Conservation (phyloP, 2,113 vertebrate genomes). For the Parus major region DNA sequence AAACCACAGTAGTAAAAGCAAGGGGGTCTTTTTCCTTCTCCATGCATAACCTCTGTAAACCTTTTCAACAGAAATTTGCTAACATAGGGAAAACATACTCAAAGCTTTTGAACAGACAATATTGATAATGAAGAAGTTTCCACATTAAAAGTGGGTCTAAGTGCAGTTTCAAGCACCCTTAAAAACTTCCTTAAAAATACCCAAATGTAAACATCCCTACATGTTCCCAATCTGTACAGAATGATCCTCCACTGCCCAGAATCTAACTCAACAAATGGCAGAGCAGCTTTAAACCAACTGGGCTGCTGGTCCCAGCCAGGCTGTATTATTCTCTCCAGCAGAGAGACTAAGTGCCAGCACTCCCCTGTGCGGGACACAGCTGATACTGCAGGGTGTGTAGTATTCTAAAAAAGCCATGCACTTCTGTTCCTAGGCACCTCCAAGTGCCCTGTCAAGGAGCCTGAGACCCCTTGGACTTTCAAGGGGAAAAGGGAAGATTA, state of each 20-base stretch:
- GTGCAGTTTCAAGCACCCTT: not conserved
- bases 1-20: not conserved
- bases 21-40: not conserved
- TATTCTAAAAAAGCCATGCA: not conserved
- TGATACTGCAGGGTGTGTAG: not conserved
- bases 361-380: not conserved
- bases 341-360: not conserved
- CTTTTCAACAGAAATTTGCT: not conserved
- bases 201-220: not conserved
- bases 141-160: not conserved
- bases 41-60: not conserved
- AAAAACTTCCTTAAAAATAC: not conserved
- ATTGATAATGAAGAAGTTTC: not conserved
- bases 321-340: accelerated
- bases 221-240: not conserved
- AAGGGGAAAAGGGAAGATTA: not conserved
- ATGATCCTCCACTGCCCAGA: not conserved
- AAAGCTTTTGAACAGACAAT: not conserved
- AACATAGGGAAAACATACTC: not conserved
- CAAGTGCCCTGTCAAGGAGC: too few relatives aligned
- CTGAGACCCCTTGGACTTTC: not conserved
- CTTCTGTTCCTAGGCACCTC: not conserved
- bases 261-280: not conserved
- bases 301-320: not conserved
- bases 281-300: not conserved